Conservation (phyloP, 2,113 vertebrate genomes). For the Perccottus glenii region DNA sequence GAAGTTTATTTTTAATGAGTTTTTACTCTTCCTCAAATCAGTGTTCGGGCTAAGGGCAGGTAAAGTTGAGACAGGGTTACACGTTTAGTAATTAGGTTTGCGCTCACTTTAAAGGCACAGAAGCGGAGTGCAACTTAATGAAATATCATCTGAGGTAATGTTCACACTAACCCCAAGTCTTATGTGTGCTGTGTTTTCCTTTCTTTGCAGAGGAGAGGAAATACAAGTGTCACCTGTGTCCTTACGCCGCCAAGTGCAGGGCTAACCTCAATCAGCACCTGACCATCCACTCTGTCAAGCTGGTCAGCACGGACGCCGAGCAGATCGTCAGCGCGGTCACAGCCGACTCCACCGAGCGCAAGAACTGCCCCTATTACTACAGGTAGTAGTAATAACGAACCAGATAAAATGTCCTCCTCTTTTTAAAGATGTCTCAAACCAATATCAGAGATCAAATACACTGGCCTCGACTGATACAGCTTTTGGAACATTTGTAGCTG, state of each 20-base stretch:
- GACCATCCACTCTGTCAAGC: conserved; percentile 97
- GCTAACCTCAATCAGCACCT: conserved; percentile 99
- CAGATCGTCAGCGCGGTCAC: conserved; percentile 93
- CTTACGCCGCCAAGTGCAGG: conserved; percentile 98
- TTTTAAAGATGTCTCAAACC: not conserved
- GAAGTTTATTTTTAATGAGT: conserved; percentile 3
- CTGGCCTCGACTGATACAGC: not conserved
- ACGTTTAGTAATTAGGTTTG: conserved; percentile 44
- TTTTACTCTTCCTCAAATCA: conserved; percentile 11
- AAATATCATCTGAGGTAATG: conserved; percentile 32
- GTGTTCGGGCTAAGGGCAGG: conserved; percentile 18
- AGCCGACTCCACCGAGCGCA: conserved; percentile 87
- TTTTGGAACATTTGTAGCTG: not conserved
- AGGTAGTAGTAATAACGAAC: conserved; percentile 77
- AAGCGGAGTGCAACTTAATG: conserved; percentile 29
- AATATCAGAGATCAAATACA: not conserved
- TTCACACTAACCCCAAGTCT: conserved; percentile 39
- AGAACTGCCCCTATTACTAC: conserved; percentile 95
- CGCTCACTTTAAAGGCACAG: conserved; percentile 32
- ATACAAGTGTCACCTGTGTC: conserved; percentile 99
- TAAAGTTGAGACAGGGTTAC: conserved; percentile 22
- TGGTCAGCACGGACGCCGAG: conserved; percentile 94
- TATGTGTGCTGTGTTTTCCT: conserved; percentile 39
- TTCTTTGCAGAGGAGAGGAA: conserved; percentile 92
- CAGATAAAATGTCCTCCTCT: not conserved